Evolutionary conservation across 2,888 invertebrate genomes (phyloP), one percentile per base, ranked within the genome.

Genomic region (Macaria notata): DNA sequence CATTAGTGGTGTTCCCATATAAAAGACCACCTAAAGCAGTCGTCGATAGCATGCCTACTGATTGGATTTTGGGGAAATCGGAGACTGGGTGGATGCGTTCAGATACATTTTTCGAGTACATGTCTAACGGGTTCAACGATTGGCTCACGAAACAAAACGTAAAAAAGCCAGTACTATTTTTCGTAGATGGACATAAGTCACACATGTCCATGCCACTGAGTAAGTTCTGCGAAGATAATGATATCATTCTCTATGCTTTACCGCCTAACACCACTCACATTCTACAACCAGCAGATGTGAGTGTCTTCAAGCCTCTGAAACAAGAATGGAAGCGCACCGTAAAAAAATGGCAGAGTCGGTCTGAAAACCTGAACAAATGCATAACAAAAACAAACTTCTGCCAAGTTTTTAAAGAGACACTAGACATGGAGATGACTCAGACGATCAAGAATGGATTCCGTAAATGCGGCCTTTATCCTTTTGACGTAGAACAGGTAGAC

Each of bases 221-320:
- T 41, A 9, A 31, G 1, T 9, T 63, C 1, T 72, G 69, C 42
- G 62, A 70, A 55, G 4, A 62, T 47, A 4, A 52, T 7, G 51
- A 43, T 33, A 70, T 71, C 19, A 68, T 69, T 54, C 60, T 69
- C 31, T 69, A 70, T 51, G 70, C 69, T 4, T 54, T 73, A 19
- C 70, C 68, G 3, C 66, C 72, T 1, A 72, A 73, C 54, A 66
- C 70, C 4, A 75, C 68, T 6, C 71, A 72, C 30, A 68, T 70
- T 8, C 38, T 69, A 8, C 71, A 71, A 49, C 71, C 71, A 49
- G 71, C 68, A 43, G 68, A 69, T 42, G 71, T 74, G 4, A 63
- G 72, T 31, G 64, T 70, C 0, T 71, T 69, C 55, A 56, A 30
- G 1, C 68, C 69, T 6, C 3, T 71, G 41, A 69, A 69, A 38